Base-by-base conservation (phyloP, 2,888 invertebrate genomes). In the Galerucella pusilla region DNA sequence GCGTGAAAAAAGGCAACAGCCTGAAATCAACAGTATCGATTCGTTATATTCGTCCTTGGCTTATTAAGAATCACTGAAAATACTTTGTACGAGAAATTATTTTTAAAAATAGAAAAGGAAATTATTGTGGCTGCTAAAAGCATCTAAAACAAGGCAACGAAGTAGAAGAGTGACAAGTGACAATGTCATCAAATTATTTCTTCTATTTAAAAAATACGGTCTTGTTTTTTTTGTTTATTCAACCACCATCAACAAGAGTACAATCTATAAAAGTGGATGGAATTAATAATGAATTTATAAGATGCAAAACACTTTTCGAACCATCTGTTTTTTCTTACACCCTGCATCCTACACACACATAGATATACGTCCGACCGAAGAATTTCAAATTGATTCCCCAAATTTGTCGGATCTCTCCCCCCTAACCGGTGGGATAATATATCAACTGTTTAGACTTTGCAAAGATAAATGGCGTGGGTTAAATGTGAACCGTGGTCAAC, bases 381-480 rank as follows among this genome's bases (percentile, higher is more conserved):
- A 66, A 61, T 63, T 74, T 72, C 61, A 70, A 75, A 75, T 73
- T 73, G 65, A 75, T 75, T 71, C 71, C 64, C 71, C 61, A 75
- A 75, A 72, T 75, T 75, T 75, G 75, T 73, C 71, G 45, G 67
- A 28, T 60, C 16, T 14, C 25, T 70, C 68, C 76, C 71, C 73
- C 57, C 73, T 67, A 67, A 75, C 67, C 57, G 64, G 59, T 60
- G 66, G 20, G 54, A 67, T 71, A 46, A 78, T 75, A 76, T 73
- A 76, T 79, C 72, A 78, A 72, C 77, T 73, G 74, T 73, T 72
- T 70, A 72, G 75, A 71, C 73, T 67, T 71, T 65, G 73, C 69
- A 77, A 42, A 78, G 79, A 79, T 79, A 78, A 77, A 79, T 78
- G 75, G 71, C 75, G 74, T 35, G 76, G 79, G 77, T 79, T 78